These are phyloP conservation scores for Danio choprae DNA, from an alignment of 2,797 vertebrate species.

Conservation along the genomic window DNA sequence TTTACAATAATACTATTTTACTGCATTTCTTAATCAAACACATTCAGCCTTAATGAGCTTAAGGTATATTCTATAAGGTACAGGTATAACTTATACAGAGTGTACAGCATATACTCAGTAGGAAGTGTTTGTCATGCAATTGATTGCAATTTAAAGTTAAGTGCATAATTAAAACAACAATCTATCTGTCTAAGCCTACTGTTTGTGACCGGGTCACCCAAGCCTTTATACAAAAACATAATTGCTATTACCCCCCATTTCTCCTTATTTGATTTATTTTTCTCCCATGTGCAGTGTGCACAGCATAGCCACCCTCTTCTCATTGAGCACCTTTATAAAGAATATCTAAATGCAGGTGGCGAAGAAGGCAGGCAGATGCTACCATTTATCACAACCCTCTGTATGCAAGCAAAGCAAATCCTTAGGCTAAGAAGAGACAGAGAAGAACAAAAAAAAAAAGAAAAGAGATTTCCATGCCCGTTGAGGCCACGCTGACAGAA, in stretches of 20 bases:
- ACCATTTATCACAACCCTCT: conserved; percentile 55
- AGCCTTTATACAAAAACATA: not conserved
- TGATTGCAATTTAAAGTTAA: not conserved
- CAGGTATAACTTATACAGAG: not conserved
- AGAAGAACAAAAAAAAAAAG: conserved; percentile 14
- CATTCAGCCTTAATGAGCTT: not conserved
- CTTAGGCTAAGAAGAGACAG: conserved; percentile 40
- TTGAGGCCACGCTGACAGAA: conserved; percentile 21
- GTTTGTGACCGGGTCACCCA: not conserved
- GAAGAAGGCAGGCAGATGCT: conserved; percentile 45
- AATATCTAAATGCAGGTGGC: conserved; percentile 44
- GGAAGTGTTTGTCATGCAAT: not conserved
- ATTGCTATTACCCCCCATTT: not conserved
- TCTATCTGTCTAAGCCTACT: not conserved
- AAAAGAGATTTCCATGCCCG: conserved; percentile 14
- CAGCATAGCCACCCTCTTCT: not conserved
- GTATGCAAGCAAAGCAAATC: conserved; percentile 60
- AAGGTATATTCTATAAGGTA: not conserved
- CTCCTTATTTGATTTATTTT: no score
- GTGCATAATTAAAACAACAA: not conserved
- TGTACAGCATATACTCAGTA: not conserved
- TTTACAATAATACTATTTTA: not conserved
- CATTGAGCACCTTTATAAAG: not conserved
- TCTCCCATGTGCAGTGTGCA: not conserved
- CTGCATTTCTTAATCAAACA: not conserved